These are phyloP conservation scores for Drosophila rufa DNA, from an alignment of 1,140 invertebrate species.

Conservation along the genomic window DNA sequence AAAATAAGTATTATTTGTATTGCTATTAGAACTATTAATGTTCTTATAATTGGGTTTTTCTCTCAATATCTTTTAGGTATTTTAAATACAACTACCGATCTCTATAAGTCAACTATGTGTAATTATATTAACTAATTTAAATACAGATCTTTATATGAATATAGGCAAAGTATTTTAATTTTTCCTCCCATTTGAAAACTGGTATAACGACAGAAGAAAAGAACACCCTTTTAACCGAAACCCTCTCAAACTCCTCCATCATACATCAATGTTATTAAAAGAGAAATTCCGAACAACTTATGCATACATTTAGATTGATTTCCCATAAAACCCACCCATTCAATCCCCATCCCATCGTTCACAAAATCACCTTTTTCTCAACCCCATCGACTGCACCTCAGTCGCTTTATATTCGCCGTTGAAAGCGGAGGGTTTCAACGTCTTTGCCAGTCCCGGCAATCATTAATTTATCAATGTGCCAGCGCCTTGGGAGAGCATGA, in stretches of 20 bases:
- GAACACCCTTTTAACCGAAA: not conserved
- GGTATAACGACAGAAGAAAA: no score
- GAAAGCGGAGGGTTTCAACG: conserved; percentile 12
- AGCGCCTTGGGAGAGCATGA: conserved; percentile 79
- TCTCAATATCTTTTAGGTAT: no score
- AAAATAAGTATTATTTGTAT: no score
- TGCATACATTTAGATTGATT: conserved; percentile 73
- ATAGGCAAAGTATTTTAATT: not conserved
- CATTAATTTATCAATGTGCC: conserved; percentile 82
- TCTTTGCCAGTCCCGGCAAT: conserved; percentile 70
- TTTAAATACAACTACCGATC: no score
- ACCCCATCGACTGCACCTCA: conserved; percentile 48
- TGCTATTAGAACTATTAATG: no score
- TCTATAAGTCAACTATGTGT: no score
- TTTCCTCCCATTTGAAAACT: not conserved
- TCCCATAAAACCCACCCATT: conserved; percentile 61
- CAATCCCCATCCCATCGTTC: conserved; percentile 1
- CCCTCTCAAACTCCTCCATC: conserved; percentile 7
- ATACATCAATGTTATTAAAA: conserved; percentile 50
- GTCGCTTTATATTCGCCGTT: conserved; percentile 34
- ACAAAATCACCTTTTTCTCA: conserved; percentile 27
- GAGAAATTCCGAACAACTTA: conserved; percentile 38
- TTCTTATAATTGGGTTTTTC: no score
- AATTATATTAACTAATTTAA: no score
- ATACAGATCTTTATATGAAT: not conserved